phyloP scores from a whole-genome alignment of 1,140 invertebrate species.

The Nebria ingens region DNA sequence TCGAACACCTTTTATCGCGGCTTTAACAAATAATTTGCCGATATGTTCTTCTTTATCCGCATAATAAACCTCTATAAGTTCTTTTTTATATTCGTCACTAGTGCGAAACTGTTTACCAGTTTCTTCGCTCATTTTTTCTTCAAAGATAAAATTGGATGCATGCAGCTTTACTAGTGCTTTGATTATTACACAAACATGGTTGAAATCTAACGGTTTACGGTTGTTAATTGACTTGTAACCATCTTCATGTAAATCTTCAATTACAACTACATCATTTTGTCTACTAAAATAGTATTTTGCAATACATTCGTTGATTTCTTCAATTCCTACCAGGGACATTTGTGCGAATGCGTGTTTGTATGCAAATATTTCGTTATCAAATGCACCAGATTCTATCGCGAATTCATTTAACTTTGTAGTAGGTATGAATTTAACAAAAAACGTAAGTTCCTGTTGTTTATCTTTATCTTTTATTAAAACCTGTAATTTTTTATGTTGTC shows the following conservation, averaged over 20 bases:
- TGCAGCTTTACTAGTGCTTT: slow-evolving; percentile 20
- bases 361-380: slow-evolving; percentile 17
- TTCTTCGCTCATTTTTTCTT: slow-evolving; percentile 15
- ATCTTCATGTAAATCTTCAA: slow-evolving; percentile 13
- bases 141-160: slow-evolving; percentile 16
- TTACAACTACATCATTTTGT: slow-evolving; percentile 15
- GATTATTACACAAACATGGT: slow-evolving; percentile 14
- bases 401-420: slow-evolving; percentile 10
- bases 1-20: background rate
- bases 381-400: slow-evolving; percentile 10
- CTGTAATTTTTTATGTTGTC: slow-evolving; percentile 12
- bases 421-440: slow-evolving; percentile 15
- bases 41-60: background rate
- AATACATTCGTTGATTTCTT: slow-evolving; percentile 11
- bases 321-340: slow-evolving; percentile 12
- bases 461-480: background rate
- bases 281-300: slow-evolving; percentile 18
- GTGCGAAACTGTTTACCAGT: slow-evolving; percentile 9
- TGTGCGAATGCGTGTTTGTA: slow-evolving; percentile 10
- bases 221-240: slow-evolving; percentile 5
- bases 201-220: slow-evolving; percentile 13
- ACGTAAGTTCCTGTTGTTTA: slow-evolving; percentile 10
- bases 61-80: slow-evolving; percentile 12
- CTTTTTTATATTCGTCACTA: slow-evolving; percentile 12
- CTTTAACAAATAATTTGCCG: background rate